Percentiles rank a stretch among this genome's conserved stretches.
phyloP scores from a whole-genome alignment of 2,888 invertebrate genomes.

The Anoplius nigerrimus region DNA sequence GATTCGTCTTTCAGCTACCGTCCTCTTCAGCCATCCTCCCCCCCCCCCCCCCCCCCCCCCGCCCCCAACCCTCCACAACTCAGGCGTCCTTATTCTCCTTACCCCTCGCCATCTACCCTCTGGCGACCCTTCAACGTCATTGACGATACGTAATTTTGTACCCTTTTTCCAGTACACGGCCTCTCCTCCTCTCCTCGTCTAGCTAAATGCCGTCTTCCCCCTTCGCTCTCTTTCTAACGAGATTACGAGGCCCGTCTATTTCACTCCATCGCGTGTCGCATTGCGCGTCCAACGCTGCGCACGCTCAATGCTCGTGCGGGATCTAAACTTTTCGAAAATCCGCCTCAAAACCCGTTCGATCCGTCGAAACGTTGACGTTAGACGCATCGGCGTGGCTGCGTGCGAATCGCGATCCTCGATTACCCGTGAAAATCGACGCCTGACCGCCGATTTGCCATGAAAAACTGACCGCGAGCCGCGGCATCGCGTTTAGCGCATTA shows the following conservation, averaged over 20 bases:
- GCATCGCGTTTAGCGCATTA: slow-evolving; percentile 66
- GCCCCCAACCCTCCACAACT: too few species aligned
- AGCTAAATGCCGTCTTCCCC: neutral
- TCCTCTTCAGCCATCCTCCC: neutral
- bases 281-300: slow-evolving; percentile 71
- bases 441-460: too few species aligned
- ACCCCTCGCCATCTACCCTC: slow-evolving; percentile 11
- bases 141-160: neutral
- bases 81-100: too few species aligned
- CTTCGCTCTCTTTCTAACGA: slow-evolving; percentile 56
- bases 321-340: slow-evolving; percentile 42
- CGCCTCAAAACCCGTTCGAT: slow-evolving; percentile 32
- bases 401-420: too few species aligned
- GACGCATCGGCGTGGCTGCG: too few species aligned
- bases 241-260: slow-evolving; percentile 62
- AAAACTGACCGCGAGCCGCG: slow-evolving; percentile 20
- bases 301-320: slow-evolving; percentile 58
- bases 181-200: neutral
- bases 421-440: too few species aligned
- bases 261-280: slow-evolving; percentile 70
- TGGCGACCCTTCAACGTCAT: slow-evolving; percentile 16
- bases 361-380: too few species aligned
- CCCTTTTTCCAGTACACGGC: too few species aligned
- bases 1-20: slow-evolving; percentile 9
- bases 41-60: too few species aligned